Percentiles rank a stretch among this genome's conserved stretches.
phyloP scores from a whole-genome alignment of 2,888 invertebrate species.

The Drosophila emarginata region DNA sequence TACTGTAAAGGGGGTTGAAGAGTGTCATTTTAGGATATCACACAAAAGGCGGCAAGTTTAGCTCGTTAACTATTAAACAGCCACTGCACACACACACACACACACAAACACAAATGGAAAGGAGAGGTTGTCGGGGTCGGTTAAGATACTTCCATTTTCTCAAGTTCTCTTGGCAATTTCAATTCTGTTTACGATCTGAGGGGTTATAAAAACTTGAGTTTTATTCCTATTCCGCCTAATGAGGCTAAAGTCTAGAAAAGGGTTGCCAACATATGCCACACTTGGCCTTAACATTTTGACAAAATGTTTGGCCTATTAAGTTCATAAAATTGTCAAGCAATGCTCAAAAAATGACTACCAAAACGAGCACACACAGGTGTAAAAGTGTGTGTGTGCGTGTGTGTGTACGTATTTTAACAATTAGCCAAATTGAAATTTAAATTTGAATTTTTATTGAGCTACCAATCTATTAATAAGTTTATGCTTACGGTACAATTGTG shows the following conservation, averaged over 20 bases:
- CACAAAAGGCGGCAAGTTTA: slow-evolving; percentile 48
- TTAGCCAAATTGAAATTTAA: slow-evolving; percentile 71
- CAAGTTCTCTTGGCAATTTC: slow-evolving; percentile 62
- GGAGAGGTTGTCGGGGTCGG: too few species aligned
- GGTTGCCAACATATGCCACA: slow-evolving; percentile 46
- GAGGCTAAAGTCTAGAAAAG: slow-evolving; percentile 55
- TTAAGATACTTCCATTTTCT: neutral
- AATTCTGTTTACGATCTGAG: slow-evolving; percentile 79
- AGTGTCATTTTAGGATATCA: slow-evolving; percentile 29
- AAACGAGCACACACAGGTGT: slow-evolving; percentile 15
- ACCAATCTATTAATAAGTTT: neutral
- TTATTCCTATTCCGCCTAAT: slow-evolving; percentile 74
- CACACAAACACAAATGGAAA: neutral
- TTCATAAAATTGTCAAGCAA: slow-evolving; percentile 61
- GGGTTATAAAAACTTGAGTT: slow-evolving; percentile 78
- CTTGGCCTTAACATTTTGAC: slow-evolving; percentile 16
- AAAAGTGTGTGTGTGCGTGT: slow-evolving; percentile 19
- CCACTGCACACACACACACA: slow-evolving; percentile 32
- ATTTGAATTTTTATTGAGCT: slow-evolving; percentile 18
- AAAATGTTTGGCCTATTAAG: slow-evolving; percentile 63
- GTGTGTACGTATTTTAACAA: slow-evolving; percentile 53
- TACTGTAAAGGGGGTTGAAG: slow-evolving; percentile 2
- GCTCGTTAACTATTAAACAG: slow-evolving; percentile 77
- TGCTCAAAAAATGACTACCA: slow-evolving; percentile 59
- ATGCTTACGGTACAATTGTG: neutral